Evolutionary conservation across 2,113 vertebrate genomes (phyloP).

Genomic region (Peromyscus californicus): DNA sequence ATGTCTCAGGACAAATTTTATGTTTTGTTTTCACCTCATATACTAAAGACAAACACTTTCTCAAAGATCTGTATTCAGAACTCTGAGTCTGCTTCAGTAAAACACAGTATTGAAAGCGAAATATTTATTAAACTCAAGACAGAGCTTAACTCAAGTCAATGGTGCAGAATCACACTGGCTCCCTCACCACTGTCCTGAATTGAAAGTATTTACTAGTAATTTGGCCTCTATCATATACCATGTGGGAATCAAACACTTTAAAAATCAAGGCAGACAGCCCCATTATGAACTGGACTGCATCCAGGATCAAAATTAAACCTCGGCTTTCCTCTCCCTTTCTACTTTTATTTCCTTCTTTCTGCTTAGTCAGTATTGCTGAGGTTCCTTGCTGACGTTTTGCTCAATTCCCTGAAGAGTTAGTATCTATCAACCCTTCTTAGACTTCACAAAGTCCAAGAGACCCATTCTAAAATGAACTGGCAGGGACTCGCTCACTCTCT

Average conservation of each 20-base stretch:
- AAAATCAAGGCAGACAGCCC: conserved; percentile 68
- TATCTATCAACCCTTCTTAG: background rate
- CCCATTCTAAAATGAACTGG: conserved; percentile 45
- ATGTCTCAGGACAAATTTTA: background rate
- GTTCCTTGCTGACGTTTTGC: conserved; percentile 24
- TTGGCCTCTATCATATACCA: background rate
- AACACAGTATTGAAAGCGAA: conserved; percentile 17
- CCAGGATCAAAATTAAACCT: conserved; percentile 47
- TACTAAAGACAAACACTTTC: conserved; percentile 5
- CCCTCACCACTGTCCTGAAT: background rate
- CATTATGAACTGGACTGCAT: conserved; percentile 29
- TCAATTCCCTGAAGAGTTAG: conserved; percentile 40
- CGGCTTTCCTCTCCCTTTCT: conserved; percentile 60
- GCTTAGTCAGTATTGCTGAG: background rate
- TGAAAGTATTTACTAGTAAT: background rate
- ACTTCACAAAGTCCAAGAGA: conserved; percentile 37
- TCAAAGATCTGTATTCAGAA: background rate
- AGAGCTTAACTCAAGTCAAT: conserved; percentile 43
- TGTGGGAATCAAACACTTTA: conserved; percentile 56
- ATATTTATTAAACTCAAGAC: conserved; percentile 56
- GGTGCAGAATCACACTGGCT: background rate
- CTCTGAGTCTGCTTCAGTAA: conserved; percentile 3
- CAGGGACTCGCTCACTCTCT: background rate
- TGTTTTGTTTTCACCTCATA: background rate
- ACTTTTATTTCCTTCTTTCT: conserved; percentile 45